These are phyloP conservation scores for Bubalus kerabau DNA, from an alignment of 2,113 vertebrate species.

Conservation along the genomic window DNA sequence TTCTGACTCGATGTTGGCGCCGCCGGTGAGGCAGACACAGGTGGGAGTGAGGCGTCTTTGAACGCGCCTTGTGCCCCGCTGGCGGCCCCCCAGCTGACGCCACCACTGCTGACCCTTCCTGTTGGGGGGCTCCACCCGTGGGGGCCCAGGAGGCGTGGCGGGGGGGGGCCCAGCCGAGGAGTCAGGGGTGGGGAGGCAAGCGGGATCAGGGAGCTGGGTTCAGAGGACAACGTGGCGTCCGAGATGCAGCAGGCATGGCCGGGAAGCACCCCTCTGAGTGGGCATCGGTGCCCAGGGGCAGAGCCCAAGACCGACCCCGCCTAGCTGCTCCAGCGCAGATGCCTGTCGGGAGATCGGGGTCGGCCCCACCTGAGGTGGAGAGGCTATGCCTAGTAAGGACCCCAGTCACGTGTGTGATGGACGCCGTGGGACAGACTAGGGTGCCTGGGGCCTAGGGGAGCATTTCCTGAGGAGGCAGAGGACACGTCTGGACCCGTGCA, in stretches of 20 bases:
- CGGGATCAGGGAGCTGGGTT: not conserved
- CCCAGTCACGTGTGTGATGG: not conserved
- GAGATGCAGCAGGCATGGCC: not conserved
- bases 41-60: not conserved
- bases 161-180: not conserved
- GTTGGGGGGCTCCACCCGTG: not conserved
- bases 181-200: too few relatives aligned
- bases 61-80: not conserved
- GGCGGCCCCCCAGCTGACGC: not conserved
- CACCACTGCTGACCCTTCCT: not conserved
- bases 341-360: not conserved
- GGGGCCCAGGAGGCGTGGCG: too few relatives aligned
- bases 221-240: accelerated
- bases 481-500: not conserved
- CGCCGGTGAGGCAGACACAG: accelerated
- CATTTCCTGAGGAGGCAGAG: not conserved
- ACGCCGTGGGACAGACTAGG: not conserved
- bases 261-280: not conserved
- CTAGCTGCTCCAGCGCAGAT: not conserved
- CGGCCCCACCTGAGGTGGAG: not conserved
- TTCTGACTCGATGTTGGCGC: not conserved
- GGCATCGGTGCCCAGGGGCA: not conserved
- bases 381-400: not conserved
- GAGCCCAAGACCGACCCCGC: accelerated
- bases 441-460: not conserved